Base-by-base conservation (phyloP, 2,888 invertebrate species). In the Aradus depressus region DNA sequence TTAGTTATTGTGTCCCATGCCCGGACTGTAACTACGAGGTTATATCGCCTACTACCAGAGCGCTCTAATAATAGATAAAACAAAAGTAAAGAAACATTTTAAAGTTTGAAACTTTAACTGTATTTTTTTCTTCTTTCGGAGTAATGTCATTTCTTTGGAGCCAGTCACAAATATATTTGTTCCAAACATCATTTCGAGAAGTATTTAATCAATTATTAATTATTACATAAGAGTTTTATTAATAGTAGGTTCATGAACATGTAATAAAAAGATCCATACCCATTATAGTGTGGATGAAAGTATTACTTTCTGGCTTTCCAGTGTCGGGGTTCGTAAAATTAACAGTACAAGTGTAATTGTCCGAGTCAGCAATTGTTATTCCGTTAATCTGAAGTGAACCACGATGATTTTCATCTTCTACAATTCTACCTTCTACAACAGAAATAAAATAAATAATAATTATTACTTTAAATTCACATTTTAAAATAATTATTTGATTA, bases 261-360 rank as follows among this genome's bases (percentile, higher is more conserved):
- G 31, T 28, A 28, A 28, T 8, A 28, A 8, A 12, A 28, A 12
- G 31, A 10, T 10, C 14, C 32, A 39, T 37, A 56, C 56, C 51
- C 14, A 31, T 34, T 10, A 56, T 44, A 44, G 41, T 41, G 25
- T 56, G 56, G 14, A 49, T 42, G 39, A 56, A 56, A 23, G 44
- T 39, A 6, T 51, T 48, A 2, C 23, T 19, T 8, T 35, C 22
- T 2, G 35, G n/a, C 22, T 51, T 26, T 8, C 41, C 52, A 6
- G 51, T 50, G 37, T 56, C 56, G 3, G 56, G 56, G 38, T 56
- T 45, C 3, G 51, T 49, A 34, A 53, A 56, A 8, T 43, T 41
- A 12, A 56, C 53, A 28, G 43, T 44, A 25, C 56, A 56, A 2
- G 51, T 53, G 32, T 56, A 56, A 28, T 51, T 51, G 28, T 51